Percentiles rank a stretch among this genome's conserved stretches.
Evolutionary conservation across 1,140 invertebrate species (phyloP).

Genomic region (Solenopsis fugax): DNA sequence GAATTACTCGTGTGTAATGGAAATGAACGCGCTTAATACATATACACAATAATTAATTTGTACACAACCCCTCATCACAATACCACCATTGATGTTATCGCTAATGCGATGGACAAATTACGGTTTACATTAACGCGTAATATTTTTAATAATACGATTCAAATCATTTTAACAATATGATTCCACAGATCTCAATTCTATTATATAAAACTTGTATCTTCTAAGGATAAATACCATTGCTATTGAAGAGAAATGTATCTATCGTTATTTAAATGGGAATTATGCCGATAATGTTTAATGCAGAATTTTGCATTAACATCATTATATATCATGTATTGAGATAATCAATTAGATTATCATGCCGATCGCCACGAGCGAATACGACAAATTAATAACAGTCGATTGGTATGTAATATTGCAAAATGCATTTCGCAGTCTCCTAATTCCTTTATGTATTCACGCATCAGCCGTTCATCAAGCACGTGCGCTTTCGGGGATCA

Average conservation of each 20-base stretch:
- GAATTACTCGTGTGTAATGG: conserved; percentile 21
- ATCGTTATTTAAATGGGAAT: neutral
- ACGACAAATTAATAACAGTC: conserved; percentile 57
- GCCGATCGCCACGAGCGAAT: conserved; percentile 25
- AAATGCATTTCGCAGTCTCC: conserved; percentile 14
- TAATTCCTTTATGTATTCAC: conserved; percentile 15
- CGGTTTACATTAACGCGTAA: neutral
- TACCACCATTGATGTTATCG: neutral
- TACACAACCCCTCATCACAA: neutral
- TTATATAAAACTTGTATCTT: neutral
- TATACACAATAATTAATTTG: conserved; percentile 15
- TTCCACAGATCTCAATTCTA: neutral
- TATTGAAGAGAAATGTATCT: neutral
- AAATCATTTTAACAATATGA: neutral
- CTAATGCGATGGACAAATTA: conserved; percentile 25
- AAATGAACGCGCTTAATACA: conserved; percentile 13
- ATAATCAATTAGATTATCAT: conserved; percentile 31
- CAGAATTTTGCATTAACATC: conserved; percentile 1
- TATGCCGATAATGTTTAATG: conserved; percentile 6
- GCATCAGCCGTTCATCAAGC: neutral
- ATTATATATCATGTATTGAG: conserved; percentile 45
- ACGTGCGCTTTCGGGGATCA: neutral
- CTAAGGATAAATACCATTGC: neutral
- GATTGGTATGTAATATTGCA: conserved; percentile 23
- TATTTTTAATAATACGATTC: conserved; percentile 2